phyloP scores from a whole-genome alignment of 1,140 invertebrate genomes.

The Neocloeon triangulifer region DNA sequence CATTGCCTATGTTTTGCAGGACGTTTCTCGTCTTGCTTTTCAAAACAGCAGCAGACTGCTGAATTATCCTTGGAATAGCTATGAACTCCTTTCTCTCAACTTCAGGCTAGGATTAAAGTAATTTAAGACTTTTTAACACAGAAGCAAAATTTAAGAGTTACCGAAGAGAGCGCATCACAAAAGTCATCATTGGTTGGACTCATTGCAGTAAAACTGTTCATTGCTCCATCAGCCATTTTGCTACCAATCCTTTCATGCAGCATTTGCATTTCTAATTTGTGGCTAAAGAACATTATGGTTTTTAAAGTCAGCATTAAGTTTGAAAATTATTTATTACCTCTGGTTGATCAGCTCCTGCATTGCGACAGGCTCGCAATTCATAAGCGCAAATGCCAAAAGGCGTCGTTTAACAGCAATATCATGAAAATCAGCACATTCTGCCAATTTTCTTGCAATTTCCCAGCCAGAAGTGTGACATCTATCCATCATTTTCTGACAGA shows the following conservation, averaged over 20 bases:
- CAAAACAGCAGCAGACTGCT: conserved; percentile 18
- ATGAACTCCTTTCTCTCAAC: conserved; percentile 18
- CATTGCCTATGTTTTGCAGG: conserved; percentile 16
- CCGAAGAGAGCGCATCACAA: conserved; percentile 7
- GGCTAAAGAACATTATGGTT: conserved; percentile 4
- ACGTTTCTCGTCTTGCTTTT: conserved; percentile 18
- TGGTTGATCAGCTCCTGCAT: conserved; percentile 26
- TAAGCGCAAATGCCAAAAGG: conserved; percentile 28
- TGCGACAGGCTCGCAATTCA: conserved; percentile 25
- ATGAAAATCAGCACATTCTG: conserved; percentile 20
- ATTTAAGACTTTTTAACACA: conserved; percentile 1
- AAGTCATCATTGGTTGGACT: neutral
- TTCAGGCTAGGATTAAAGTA: conserved; percentile 13
- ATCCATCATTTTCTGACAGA: conserved; percentile 25
- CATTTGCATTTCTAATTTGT: conserved; percentile 3
- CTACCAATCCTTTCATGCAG: conserved; percentile 4
- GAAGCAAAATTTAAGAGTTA: no score
- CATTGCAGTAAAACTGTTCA: conserved; percentile 2
- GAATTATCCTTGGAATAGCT: conserved; percentile 19
- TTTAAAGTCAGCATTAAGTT: no score
- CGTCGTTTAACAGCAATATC: conserved; percentile 24
- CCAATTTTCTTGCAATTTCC: conserved; percentile 25
- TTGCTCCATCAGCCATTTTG: conserved; percentile 4
- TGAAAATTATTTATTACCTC: conserved; percentile 14
- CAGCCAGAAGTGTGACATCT: conserved; percentile 25